Percentiles rank a stretch among this genome's conserved stretches.
phyloP scores from a whole-genome alignment of 2,888 invertebrate genomes.

The Tetragonula carbonaria region DNA sequence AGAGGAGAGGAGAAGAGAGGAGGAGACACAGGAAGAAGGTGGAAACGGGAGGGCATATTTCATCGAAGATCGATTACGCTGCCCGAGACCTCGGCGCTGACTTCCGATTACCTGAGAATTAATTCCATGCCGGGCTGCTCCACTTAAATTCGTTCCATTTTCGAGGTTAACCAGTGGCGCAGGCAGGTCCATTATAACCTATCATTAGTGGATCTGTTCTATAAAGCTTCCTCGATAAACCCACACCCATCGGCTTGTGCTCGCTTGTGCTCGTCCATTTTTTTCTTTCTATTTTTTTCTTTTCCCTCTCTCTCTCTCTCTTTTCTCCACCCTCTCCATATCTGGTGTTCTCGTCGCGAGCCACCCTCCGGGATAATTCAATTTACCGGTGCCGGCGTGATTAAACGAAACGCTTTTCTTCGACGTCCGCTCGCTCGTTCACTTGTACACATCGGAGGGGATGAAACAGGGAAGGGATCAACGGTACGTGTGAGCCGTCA shows the following conservation, averaged over 20 bases:
- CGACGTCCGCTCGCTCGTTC: slow-evolving; percentile 19
- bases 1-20: no score
- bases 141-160: slow-evolving; percentile 61
- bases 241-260: slow-evolving; percentile 16
- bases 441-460: not conserved
- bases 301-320: no score
- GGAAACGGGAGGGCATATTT: slow-evolving; percentile 12
- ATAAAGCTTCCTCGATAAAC: slow-evolving; percentile 49
- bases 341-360: slow-evolving; percentile 20
- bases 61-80: slow-evolving; percentile 50
- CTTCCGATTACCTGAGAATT: slow-evolving; percentile 57
- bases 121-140: slow-evolving; percentile 48
- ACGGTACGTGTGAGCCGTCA: slow-evolving; percentile 26
- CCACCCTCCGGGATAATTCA: slow-evolving; percentile 62
- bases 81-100: slow-evolving; percentile 41
- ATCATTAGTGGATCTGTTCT: slow-evolving; percentile 63
- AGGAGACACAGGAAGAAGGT: not conserved
- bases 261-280: slow-evolving; percentile 11
- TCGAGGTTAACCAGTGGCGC: slow-evolving; percentile 56
- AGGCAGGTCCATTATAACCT: slow-evolving; percentile 67
- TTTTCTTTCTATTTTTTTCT: slow-evolving; percentile 4
- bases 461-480: not conserved
- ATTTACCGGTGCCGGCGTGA: slow-evolving; percentile 63
- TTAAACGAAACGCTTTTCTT: slow-evolving; percentile 66
- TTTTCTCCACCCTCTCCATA: not conserved